These are phyloP conservation scores for Sylvietta virens DNA, from an alignment of 2,113 vertebrate genomes.

Conservation along the genomic window DNA sequence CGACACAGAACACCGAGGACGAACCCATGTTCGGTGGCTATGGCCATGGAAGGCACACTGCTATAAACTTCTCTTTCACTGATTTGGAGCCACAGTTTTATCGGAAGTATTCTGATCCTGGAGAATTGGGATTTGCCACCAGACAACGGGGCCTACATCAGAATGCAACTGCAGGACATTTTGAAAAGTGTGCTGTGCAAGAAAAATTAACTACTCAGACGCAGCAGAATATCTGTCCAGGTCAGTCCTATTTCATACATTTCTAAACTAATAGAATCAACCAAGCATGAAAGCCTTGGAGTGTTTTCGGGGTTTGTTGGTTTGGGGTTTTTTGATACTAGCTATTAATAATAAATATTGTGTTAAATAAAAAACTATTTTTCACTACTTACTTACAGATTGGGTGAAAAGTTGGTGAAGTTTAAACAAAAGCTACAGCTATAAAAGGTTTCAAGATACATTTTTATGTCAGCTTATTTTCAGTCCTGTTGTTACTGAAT, in stretches of 20 bases:
- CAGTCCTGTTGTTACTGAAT: not conserved
- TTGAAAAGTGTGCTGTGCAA: constrained; percentile 25
- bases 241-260: constrained; percentile 63
- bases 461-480: not conserved
- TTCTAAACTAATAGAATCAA: not conserved
- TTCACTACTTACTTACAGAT: not conserved
- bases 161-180: not conserved
- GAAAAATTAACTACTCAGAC: constrained; percentile 9
- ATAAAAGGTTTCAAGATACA: not conserved
- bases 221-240: constrained; percentile 55
- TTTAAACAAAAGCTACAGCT: not conserved
- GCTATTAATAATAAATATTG: not conserved
- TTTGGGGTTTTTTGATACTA: not conserved
- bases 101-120: constrained; percentile 62
- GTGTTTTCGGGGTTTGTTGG: not conserved
- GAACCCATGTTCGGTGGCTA: constrained; percentile 13
- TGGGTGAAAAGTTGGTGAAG: not conserved
- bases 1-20: not conserved
- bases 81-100: constrained; percentile 59
- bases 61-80: constrained; percentile 34
- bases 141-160: constrained; percentile 43
- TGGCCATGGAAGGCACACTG: not conserved
- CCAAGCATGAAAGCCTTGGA: not conserved
- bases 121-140: constrained; percentile 40
- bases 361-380: not conserved